phyloP scores from a whole-genome alignment of 2,113 vertebrate species.

The Cyanistes caeruleus region DNA sequence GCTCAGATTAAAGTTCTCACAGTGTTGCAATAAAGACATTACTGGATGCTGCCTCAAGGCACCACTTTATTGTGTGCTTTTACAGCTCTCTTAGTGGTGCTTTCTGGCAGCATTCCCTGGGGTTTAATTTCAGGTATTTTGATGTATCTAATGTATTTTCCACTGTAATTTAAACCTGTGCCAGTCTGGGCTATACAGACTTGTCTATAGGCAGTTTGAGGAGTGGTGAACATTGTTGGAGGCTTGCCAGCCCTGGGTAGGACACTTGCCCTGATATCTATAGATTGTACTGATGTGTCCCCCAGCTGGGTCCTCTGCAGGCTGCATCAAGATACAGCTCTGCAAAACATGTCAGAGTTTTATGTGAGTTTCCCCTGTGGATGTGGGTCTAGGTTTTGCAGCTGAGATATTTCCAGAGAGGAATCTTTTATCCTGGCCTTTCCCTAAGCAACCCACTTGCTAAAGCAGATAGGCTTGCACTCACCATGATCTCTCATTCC shows the following conservation, averaged over 20 bases:
- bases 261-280: neutral
- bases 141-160: conserved; percentile 37
- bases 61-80: neutral
- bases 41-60: neutral
- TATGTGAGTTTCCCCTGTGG: fast-evolving
- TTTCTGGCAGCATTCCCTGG: conserved; percentile 6
- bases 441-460: neutral
- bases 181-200: neutral
- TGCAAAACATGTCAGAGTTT: neutral
- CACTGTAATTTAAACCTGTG: conserved; percentile 24
- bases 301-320: neutral
- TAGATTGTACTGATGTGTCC: neutral
- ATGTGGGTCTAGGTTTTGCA: neutral
- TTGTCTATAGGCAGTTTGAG: neutral
- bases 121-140: conserved; percentile 21
- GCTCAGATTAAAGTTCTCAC: neutral
- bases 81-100: neutral
- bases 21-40: neutral
- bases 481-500: fast-evolving
- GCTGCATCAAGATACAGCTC: neutral
- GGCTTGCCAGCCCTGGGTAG: neutral
- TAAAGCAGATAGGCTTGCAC: fast-evolving
- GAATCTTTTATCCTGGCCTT: neutral
- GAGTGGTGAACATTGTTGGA: neutral
- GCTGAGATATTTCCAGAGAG: neutral